Evolutionary conservation across 2,888 invertebrate genomes (phyloP).

Genomic region (Caenorhabditis sp.): DNA sequence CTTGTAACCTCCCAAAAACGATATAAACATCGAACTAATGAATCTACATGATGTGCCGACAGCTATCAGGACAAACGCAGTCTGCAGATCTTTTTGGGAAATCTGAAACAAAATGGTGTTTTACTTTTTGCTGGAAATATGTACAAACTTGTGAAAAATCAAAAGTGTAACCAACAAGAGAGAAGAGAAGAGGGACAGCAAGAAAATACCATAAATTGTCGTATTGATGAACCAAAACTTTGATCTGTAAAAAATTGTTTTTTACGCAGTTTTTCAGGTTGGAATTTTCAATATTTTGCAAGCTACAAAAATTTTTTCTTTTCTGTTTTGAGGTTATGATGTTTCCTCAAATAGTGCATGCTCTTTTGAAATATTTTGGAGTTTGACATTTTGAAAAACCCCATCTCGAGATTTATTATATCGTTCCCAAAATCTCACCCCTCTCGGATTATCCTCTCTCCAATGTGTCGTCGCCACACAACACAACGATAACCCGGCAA

Average conservation of each 20-base stretch:
- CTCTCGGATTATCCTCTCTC: slow-evolving; percentile 38
- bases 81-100: slow-evolving; percentile 17
- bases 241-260: slow-evolving; percentile 16
- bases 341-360: too few relatives aligned
- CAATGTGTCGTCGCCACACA: slow-evolving; percentile 35
- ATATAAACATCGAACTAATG: slow-evolving; percentile 27
- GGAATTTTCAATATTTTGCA: too few relatives aligned
- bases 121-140: too few relatives aligned
- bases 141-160: slow-evolving; percentile 29
- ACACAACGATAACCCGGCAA: slow-evolving; percentile 25
- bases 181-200: slow-evolving; percentile 39
- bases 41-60: slow-evolving; percentile 25
- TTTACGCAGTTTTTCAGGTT: too few relatives aligned
- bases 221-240: slow-evolving; percentile 27
- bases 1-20: slow-evolving; percentile 28
- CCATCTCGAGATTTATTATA: too few relatives aligned
- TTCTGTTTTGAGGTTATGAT: too few relatives aligned
- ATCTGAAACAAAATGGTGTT: slow-evolving; percentile 20
- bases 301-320: too few relatives aligned
- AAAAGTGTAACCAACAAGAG: slow-evolving; percentile 41
- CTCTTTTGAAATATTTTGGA: too few relatives aligned
- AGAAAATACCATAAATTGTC: slow-evolving; percentile 44
- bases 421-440: background rate
- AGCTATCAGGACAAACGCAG: slow-evolving; percentile 19
- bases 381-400: too few relatives aligned